Conservation (phyloP, 2,797 vertebrate species). For the Benthosema pterotum region DNA sequence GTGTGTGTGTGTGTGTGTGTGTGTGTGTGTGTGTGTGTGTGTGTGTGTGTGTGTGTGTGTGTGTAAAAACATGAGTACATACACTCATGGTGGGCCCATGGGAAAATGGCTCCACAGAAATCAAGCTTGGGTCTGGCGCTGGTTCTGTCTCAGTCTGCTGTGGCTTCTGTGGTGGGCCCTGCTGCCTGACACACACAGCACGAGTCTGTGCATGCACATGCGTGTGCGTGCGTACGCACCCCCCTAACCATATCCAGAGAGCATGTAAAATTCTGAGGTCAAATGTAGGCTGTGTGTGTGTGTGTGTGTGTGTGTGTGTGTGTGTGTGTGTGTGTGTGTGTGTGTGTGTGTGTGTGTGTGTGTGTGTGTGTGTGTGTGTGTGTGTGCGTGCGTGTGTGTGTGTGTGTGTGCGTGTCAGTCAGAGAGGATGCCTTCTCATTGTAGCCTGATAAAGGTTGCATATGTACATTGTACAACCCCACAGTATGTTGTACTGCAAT, state of each 20-base stretch:
- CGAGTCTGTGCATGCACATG: too few relatives aligned
- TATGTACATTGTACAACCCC: constrained; percentile 10
- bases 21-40: too few relatives aligned
- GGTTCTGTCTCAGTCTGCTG: constrained; percentile 60
- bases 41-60: too few relatives aligned
- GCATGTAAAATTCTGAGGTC: constrained; percentile 49
- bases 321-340: neutral
- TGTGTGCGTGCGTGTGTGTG: constrained; percentile 14
- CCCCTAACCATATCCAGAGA: constrained; percentile 59
- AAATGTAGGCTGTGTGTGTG: constrained; percentile 30
- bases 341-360: neutral
- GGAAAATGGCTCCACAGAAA: constrained; percentile 63
- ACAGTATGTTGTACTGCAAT: neutral
- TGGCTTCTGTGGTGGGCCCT: constrained; percentile 60
- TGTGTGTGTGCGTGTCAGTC: constrained; percentile 19
- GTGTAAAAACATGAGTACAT: constrained; percentile 3
- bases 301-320: constrained; percentile 8
- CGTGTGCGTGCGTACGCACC: neutral
- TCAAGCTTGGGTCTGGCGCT: constrained; percentile 54
- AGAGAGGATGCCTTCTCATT: constrained; percentile 23
- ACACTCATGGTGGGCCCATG: constrained; percentile 37
- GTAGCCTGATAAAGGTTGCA: neutral
- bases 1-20: too few relatives aligned
- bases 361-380: constrained; percentile 1
- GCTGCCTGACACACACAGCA: constrained; percentile 37